Evolutionary conservation across 2,797 vertebrate genomes (phyloP).

Genomic region (Diplodus sargus): DNA sequence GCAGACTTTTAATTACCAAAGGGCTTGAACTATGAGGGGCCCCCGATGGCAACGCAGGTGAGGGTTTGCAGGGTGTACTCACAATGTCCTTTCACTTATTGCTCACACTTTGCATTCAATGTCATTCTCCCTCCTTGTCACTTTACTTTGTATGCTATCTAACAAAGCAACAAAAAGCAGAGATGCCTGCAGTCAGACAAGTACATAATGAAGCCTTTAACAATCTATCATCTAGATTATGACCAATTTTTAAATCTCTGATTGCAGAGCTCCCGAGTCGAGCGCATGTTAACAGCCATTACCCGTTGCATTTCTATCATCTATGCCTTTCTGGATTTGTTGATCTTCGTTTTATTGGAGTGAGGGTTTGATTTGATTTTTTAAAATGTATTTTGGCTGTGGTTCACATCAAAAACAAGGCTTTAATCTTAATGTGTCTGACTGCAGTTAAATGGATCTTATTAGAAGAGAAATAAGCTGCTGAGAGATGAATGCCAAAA

Average conservation of each 20-base stretch:
- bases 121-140: constrained; percentile 9
- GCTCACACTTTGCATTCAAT: constrained; percentile 12
- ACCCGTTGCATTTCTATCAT: neutral
- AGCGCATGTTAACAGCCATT: neutral
- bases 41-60: constrained; percentile 46
- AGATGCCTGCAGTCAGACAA: neutral
- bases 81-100: constrained; percentile 32
- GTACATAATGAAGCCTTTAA: neutral
- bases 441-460: neutral
- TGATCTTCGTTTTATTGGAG: neutral
- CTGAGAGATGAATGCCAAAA: neutral
- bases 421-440: constrained; percentile 8
- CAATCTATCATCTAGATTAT: neutral
- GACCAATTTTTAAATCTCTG: neutral
- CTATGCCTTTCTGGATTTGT: neutral
- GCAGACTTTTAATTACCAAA: constrained; percentile 36
- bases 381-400: constrained; percentile 2
- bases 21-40: constrained; percentile 38
- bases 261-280: neutral
- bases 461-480: constrained; percentile 7
- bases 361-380: neutral
- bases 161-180: neutral
- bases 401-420: constrained; percentile 26
- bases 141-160: neutral
- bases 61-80: constrained; percentile 24